Percentiles rank a stretch among this genome's conserved stretches.
Evolutionary conservation across 2,113 vertebrate genomes (phyloP).

Genomic region (Ameiurus melas): DNA sequence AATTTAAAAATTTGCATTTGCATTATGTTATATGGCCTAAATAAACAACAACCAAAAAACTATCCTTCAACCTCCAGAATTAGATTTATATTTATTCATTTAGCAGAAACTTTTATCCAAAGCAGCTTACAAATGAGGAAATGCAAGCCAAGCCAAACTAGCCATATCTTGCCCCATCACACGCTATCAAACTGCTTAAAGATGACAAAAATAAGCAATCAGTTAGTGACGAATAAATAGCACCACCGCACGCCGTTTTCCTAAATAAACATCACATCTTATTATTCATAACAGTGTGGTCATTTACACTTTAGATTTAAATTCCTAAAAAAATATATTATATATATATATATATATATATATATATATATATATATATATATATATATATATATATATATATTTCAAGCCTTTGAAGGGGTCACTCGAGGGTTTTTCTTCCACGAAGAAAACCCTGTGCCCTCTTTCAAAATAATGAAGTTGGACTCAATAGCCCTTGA

Average conservation of each 20-base stretch:
- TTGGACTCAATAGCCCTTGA: constrained; percentile 38
- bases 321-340: constrained; percentile 35
- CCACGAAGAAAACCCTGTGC: constrained; percentile 10
- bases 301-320: constrained; percentile 27
- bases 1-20: background rate
- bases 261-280: background rate
- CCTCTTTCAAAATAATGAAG: constrained; percentile 41
- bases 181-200: background rate
- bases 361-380: too few species aligned
- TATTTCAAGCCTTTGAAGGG: constrained; percentile 25
- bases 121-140: too few species aligned
- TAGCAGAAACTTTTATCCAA: too few species aligned
- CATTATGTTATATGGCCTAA: background rate
- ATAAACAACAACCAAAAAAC: background rate
- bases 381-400: too few species aligned
- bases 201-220: background rate
- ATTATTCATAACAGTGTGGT: constrained; percentile 1
- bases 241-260: background rate
- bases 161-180: background rate
- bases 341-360: too few species aligned
- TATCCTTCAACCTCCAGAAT: background rate
- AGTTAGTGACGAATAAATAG: background rate
- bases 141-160: background rate
- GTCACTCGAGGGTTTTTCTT: background rate
- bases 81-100: too few species aligned